Evolutionary conservation across 2,113 vertebrate species (phyloP).

Genomic region (Empidonax alnorum): DNA sequence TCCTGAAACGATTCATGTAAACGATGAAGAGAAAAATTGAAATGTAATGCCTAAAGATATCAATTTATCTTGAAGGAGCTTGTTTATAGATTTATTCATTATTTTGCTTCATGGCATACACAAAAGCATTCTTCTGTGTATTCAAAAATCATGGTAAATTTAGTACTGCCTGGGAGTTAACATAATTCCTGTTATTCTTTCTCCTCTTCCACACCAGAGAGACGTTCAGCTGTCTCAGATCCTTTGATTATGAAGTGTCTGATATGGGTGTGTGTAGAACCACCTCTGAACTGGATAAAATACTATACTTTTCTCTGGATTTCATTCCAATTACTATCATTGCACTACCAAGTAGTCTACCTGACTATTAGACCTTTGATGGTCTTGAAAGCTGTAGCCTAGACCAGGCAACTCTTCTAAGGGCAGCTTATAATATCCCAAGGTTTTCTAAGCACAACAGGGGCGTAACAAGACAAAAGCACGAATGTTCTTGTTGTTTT

Average conservation of each 20-base stretch:
- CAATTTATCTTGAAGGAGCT: neutral
- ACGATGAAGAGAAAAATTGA: neutral
- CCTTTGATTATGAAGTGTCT: conserved; percentile 41
- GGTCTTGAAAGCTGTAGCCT: conserved; percentile 43
- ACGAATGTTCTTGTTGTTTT: neutral
- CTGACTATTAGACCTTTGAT: conserved; percentile 71
- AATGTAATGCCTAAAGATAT: neutral
- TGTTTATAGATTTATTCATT: conserved; percentile 32
- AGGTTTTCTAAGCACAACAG: neutral
- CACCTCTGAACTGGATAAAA: conserved; percentile 61
- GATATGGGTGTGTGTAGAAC: conserved; percentile 52
- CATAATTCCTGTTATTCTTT: conserved; percentile 23
- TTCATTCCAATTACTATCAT: conserved; percentile 78
- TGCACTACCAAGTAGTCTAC: conserved; percentile 68
- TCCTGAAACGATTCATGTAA: neutral
- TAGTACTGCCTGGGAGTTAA: conserved; percentile 38
- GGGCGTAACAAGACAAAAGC: neutral
- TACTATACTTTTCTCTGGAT: conserved; percentile 66
- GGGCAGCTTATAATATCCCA: neutral
- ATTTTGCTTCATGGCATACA: conserved; percentile 29
- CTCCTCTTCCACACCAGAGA: conserved; percentile 42
- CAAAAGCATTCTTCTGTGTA: conserved; percentile 11
- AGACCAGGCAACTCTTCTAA: conserved; percentile 2
- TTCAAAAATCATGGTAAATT: conserved; percentile 40
- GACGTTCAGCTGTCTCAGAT: neutral